Percentiles rank a stretch among this genome's conserved stretches.
Conservation (phyloP, 2,113 vertebrate genomes). For the Prochilodus magdalenae region DNA sequence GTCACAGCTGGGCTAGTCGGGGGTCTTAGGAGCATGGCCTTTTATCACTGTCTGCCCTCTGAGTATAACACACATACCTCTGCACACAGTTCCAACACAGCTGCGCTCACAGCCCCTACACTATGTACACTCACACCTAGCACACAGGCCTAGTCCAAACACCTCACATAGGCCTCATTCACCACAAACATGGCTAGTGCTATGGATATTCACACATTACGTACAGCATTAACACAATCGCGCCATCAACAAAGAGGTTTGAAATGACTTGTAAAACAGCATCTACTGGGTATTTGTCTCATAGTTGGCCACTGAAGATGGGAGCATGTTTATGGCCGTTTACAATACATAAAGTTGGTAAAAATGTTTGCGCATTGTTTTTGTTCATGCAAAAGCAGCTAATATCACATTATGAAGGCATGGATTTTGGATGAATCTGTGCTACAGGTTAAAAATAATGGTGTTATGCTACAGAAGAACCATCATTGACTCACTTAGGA, state of each 20-base stretch:
- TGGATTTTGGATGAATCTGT: too few species aligned
- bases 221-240: conserved; percentile 17
- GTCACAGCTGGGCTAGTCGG: conserved; percentile 69
- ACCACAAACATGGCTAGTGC: neutral
- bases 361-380: too few species aligned
- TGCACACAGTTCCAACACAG: conserved; percentile 47
- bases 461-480: too few species aligned
- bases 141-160: conserved; percentile 37
- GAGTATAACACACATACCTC: conserved; percentile 46
- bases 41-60: conserved; percentile 64
- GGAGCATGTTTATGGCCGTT: neutral
- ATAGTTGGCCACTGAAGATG: neutral
- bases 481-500: too few species aligned
- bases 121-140: conserved; percentile 41
- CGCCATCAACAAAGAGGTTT: neutral
- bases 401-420: too few species aligned
- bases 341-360: neutral
- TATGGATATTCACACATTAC: conserved; percentile 15
- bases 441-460: too few species aligned
- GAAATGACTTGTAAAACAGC: conserved; percentile 6
- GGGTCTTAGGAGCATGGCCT: conserved; percentile 63
- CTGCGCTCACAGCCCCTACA: conserved; percentile 46
- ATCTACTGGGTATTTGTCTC: neutral
- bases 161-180: conserved; percentile 26
- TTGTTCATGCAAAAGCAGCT: too few species aligned